Conservation (phyloP, 2,797 vertebrate species). For the Anguilla obscura region DNA sequence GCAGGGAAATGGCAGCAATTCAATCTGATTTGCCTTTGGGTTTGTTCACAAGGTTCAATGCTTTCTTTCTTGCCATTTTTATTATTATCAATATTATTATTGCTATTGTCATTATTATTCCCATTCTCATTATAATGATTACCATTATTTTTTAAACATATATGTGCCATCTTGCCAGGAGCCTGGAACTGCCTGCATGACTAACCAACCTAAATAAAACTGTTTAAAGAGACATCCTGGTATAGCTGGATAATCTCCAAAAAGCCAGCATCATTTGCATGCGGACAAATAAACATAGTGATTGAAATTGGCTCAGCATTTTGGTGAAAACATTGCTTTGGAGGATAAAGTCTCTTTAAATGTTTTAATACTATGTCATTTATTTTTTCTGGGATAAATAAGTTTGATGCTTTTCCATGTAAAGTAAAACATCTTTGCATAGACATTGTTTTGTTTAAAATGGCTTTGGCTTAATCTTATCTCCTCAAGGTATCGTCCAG, state of each 20-base stretch:
- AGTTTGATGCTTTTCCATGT: slow-evolving; percentile 53
- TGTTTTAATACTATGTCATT: slow-evolving; percentile 40
- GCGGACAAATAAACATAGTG: slow-evolving; percentile 6
- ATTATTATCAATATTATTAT: slow-evolving; percentile 52
- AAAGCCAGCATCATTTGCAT: slow-evolving; percentile 3
- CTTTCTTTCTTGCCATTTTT: slow-evolving; percentile 59
- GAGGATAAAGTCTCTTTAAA: slow-evolving; percentile 59
- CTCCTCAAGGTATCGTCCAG: not conserved
- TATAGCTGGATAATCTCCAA: slow-evolving; percentile 47
- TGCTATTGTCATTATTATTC: slow-evolving; percentile 58
- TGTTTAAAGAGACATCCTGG: slow-evolving; percentile 61
- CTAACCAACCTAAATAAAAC: slow-evolving; percentile 55
- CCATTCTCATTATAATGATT: slow-evolving; percentile 44
- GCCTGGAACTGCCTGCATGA: slow-evolving; percentile 83
- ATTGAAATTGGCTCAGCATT: not conserved
- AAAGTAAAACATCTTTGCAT: slow-evolving; percentile 56
- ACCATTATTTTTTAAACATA: slow-evolving; percentile 64
- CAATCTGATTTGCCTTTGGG: slow-evolving; percentile 64
- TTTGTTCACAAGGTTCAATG: slow-evolving; percentile 60
- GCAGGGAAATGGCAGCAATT: slow-evolving; percentile 71
- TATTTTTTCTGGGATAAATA: slow-evolving; percentile 42
- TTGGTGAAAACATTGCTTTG: slow-evolving; percentile 41
- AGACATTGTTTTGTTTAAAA: not conserved
- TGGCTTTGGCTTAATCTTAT: not conserved
- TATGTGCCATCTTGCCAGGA: slow-evolving; percentile 73